Evolutionary conservation across 1,140 invertebrate genomes (phyloP), one percentile per base, ranked within the genome.

Genomic region (Bilobella aurantiaca): DNA sequence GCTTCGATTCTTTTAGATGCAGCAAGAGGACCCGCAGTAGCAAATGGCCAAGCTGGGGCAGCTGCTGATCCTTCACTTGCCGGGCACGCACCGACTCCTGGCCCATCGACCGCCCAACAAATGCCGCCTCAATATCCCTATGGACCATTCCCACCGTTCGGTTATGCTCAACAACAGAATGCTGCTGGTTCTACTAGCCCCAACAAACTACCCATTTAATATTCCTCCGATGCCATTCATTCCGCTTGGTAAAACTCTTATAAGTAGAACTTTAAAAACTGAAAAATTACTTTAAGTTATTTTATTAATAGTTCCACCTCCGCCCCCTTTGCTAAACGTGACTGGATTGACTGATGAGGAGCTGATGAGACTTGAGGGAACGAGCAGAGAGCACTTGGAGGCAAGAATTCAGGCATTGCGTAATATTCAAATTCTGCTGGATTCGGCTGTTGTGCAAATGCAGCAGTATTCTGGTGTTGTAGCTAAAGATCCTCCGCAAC

Each of bases 401-500:
- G 91, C 93, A 3, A 82, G 96, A 64, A 86, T 99, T 61, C 84
- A 87, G 76, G 86, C 87, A 74, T 78, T 96, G 28, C 80, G 85
- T 53, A 91, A 96, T 78, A 91, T 96, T 68, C 87, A 90, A 77
- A 80, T 87, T 0, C 83, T 96, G 77, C 75, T 96, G 65, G 91
- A 96, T 78, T 89, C 91, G 25, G 90, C 91, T 46, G 86, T 91
- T 65, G 76, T 91, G 27, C 84, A 94, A 77, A 91, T 96, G 84
- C 85, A 90, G 70, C 92, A 96, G 76, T 95, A 95, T 77, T 86
- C 85, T 59, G 80, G 82, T 30, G 81, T 87, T 16, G 81, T 82
- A 57, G 73, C 77, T 8, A 42, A 42, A 12, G 37, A 42, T 42
- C 5, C 29, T 47, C n/a, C n/a, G n/a, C n/a, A n/a, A n/a, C n/a